These are phyloP conservation scores for Zophobas morio DNA, from an alignment of 1,140 invertebrate species.

Conservation along the genomic window DNA sequence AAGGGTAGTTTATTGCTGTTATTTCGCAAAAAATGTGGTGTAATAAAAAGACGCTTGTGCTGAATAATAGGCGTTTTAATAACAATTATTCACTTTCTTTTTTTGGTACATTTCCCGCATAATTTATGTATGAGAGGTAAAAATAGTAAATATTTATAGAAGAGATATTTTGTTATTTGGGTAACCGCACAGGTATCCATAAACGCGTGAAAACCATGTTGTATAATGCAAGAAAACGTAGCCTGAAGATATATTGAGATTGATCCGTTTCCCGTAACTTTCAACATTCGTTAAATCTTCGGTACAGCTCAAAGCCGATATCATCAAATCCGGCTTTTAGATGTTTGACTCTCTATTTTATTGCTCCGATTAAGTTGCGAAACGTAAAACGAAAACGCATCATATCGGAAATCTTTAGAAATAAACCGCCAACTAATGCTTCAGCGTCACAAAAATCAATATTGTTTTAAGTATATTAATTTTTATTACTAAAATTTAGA, in stretches of 20 bases:
- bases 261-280: slow-evolving; percentile 21
- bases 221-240: slow-evolving; percentile 16
- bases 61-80: slow-evolving; percentile 8
- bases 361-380: not conserved
- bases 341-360: not conserved
- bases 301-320: slow-evolving; percentile 12
- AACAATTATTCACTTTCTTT: slow-evolving; percentile 9
- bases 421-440: no score
- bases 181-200: slow-evolving; percentile 1
- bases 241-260: slow-evolving; percentile 36
- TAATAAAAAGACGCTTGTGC: not conserved
- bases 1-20: not conserved
- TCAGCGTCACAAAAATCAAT: no score
- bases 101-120: slow-evolving; percentile 7
- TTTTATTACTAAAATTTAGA: no score
- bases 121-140: slow-evolving; percentile 21
- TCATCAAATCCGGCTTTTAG: not conserved
- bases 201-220: slow-evolving; percentile 9
- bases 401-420: no score
- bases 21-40: not conserved
- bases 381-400: not conserved
- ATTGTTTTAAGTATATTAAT: no score
- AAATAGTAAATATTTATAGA: slow-evolving; percentile 18
- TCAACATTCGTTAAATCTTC: slow-evolving; percentile 11
- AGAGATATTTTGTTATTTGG: slow-evolving; percentile 19